Percentiles rank a stretch among this genome's conserved stretches.
Evolutionary conservation across 2,888 invertebrate species (phyloP).

Genomic region (Cephus spinipes): DNA sequence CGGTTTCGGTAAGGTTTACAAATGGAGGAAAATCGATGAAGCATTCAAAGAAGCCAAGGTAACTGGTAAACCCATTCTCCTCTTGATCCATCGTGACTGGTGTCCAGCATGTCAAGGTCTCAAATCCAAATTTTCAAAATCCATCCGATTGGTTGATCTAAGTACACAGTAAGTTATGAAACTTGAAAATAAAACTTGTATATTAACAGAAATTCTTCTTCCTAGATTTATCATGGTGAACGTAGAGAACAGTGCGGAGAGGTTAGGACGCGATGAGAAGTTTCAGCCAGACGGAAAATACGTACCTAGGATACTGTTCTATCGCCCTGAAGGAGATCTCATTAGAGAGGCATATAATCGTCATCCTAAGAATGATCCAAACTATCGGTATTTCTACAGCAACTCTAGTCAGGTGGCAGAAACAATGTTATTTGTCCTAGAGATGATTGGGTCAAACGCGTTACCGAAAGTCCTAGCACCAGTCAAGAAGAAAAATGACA

Average conservation of each 20-base stretch:
- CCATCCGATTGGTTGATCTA: constrained; percentile 70
- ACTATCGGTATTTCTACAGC: constrained; percentile 71
- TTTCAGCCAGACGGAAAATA: constrained; percentile 77
- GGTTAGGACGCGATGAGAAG: constrained; percentile 68
- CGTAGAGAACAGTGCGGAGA: constrained; percentile 69
- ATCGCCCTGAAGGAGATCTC: constrained; percentile 71
- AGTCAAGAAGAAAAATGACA: not conserved
- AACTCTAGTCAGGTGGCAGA: constrained; percentile 69
- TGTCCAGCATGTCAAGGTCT: constrained; percentile 76
- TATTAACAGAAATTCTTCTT: not conserved
- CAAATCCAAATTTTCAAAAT: constrained; percentile 73
- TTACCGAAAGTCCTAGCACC: constrained; percentile 1
- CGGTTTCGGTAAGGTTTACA: constrained; percentile 41
- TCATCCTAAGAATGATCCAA: constrained; percentile 71
- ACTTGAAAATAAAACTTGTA: constrained; percentile 13
- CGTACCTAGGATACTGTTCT: constrained; percentile 76
- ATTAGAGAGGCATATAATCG: constrained; percentile 72
- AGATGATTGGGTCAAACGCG: constrained; percentile 14
- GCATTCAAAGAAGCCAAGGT: constrained; percentile 46
- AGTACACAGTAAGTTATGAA: constrained; percentile 64
- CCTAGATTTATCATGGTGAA: constrained; percentile 76
- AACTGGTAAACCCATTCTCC: constrained; percentile 71
- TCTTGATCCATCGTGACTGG: constrained; percentile 76
- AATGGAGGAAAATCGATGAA: constrained; percentile 41
- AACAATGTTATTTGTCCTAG: constrained; percentile 67